These are phyloP conservation scores for Gallinago undulata DNA, from an alignment of 2,113 vertebrate species.

Conservation along the genomic window DNA sequence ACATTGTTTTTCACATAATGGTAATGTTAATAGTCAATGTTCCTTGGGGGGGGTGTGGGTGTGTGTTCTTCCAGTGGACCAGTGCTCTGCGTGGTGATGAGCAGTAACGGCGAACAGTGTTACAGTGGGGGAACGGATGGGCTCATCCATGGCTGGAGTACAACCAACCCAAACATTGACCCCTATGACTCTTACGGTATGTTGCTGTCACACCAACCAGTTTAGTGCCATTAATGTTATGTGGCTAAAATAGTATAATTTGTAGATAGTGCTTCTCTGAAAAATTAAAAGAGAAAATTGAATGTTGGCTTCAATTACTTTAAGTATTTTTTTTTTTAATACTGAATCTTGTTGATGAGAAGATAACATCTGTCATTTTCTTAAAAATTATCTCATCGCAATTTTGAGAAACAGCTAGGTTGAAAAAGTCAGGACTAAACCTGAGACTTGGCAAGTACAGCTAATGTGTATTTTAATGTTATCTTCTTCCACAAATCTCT, in stretches of 20 bases:
- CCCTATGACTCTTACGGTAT: conserved; percentile 96
- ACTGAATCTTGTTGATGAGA: neutral
- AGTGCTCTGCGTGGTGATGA: conserved; percentile 97
- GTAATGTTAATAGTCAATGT: neutral
- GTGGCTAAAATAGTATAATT: neutral
- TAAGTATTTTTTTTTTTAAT: neutral
- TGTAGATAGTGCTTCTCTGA: neutral
- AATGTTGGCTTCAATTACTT: neutral
- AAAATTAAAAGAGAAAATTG: neutral
- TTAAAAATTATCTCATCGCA: neutral
- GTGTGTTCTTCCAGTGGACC: conserved; percentile 81
- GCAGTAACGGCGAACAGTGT: conserved; percentile 93
- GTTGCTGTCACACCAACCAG: neutral
- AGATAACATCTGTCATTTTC: neutral
- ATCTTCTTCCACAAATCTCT: neutral
- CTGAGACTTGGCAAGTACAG: neutral
- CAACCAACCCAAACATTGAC: conserved; percentile 92
- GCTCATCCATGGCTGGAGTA: conserved; percentile 96
- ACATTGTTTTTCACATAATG: neutral
- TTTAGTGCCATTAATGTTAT: neutral
- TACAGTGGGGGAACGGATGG: conserved; percentile 94
- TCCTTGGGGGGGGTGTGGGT: fast-evolving
- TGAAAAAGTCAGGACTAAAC: neutral
- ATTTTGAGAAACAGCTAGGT: neutral
- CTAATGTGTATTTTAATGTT: neutral